A percentile compares a stretch with the other conserved stretches of the same genome.
Conservation (phyloP, 2,888 invertebrate genomes). For the Zygogramma bicolorata region DNA sequence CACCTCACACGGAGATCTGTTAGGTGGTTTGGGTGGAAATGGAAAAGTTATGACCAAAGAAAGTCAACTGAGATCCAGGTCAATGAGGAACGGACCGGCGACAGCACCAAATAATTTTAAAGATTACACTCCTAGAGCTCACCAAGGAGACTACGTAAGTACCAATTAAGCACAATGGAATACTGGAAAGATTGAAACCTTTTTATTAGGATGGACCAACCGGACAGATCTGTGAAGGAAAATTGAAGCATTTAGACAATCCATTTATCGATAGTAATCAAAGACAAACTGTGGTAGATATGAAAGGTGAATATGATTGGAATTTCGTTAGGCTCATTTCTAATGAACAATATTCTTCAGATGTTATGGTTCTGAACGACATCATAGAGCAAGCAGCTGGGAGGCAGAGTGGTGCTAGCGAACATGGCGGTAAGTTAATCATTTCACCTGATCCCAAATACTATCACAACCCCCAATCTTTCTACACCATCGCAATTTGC, state of each 20-base stretch:
- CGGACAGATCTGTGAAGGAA: conserved; percentile 83
- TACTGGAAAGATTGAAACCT: neutral
- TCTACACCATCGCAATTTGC: conserved; percentile 67
- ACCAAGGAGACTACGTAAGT: conserved; percentile 80
- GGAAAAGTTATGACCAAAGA: conserved; percentile 84
- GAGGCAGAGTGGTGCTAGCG: conserved; percentile 87
- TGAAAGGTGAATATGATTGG: conserved; percentile 72
- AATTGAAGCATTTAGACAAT: conserved; percentile 89
- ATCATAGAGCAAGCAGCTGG: conserved; percentile 96
- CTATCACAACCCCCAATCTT: conserved; percentile 38
- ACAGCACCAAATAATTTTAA: conserved; percentile 70
- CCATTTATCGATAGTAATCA: conserved; percentile 88
- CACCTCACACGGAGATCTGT: conserved; percentile 92
- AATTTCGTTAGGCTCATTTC: neutral
- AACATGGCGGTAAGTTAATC: conserved; percentile 83
- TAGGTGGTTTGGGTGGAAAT: conserved; percentile 76
- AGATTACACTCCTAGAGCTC: conserved; percentile 75
- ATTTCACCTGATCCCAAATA: conserved; percentile 35
- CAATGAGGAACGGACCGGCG: conserved; percentile 76
- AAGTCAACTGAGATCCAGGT: conserved; percentile 82
- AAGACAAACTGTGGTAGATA: conserved; percentile 91
- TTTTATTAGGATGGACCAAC: conserved; percentile 79
- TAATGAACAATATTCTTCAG: conserved; percentile 70
- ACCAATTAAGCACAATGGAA: neutral
- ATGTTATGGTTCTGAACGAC: conserved; percentile 97